phyloP scores from a whole-genome alignment of 2,888 invertebrate genomes.

The Pharmacophagus antenor region DNA sequence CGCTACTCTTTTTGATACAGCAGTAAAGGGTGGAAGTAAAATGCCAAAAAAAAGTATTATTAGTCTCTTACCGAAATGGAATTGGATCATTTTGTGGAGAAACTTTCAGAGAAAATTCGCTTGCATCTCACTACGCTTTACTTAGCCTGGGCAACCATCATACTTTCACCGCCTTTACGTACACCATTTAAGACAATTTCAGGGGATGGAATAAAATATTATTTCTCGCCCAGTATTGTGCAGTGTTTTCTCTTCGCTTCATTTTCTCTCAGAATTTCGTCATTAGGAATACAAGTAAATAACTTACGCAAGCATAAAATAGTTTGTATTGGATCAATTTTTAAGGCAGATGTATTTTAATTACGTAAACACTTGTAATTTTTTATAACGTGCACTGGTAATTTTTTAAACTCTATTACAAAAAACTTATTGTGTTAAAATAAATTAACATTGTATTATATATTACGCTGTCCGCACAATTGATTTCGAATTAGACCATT shows the following conservation, averaged over 20 bases:
- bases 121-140: conserved; percentile 72
- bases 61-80: conserved; percentile 81
- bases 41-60: conserved; percentile 80
- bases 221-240: conserved; percentile 49
- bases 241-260: conserved; percentile 40
- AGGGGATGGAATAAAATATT: conserved; percentile 55
- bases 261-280: conserved; percentile 37
- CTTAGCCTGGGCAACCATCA: conserved; percentile 72
- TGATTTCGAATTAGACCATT: conserved; percentile 40
- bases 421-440: conserved; percentile 10
- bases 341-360: conserved; percentile 2
- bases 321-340: not conserved
- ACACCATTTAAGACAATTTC: conserved; percentile 67
- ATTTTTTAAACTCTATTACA: not conserved
- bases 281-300: conserved; percentile 24
- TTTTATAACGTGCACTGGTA: not conserved
- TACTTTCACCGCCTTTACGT: conserved; percentile 71
- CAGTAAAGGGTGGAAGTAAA: conserved; percentile 80
- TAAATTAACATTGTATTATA: conserved; percentile 8
- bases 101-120: conserved; percentile 74
- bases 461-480: conserved; percentile 34
- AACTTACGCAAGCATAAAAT: not conserved
- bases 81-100: conserved; percentile 78
- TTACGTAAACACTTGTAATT: conserved; percentile 1
- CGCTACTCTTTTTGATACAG: conserved; percentile 60